phyloP scores from a whole-genome alignment of 2,888 invertebrate species.

The Scrobipalpa atriplicella region DNA sequence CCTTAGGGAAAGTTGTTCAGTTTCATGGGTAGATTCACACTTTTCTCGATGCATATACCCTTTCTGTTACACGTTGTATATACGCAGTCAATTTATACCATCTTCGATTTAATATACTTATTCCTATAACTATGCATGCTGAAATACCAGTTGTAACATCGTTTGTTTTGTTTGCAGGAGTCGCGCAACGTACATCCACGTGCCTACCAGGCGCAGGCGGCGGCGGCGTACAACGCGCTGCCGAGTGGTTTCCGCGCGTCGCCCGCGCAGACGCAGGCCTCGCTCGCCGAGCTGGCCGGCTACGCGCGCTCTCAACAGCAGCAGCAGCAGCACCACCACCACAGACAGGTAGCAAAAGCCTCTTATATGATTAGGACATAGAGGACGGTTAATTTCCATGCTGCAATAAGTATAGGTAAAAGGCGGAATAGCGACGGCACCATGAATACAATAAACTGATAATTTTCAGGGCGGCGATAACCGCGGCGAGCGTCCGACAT shows the following conservation, averaged over 20 bases:
- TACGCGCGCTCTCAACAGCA: conserved; percentile 58
- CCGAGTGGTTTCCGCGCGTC: conserved; percentile 75
- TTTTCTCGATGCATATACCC: too few species aligned
- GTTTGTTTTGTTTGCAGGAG: conserved; percentile 56
- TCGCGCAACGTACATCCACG: conserved; percentile 75
- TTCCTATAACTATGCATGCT: too few species aligned
- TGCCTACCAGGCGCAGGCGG: conserved; percentile 66
- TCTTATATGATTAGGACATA: too few species aligned
- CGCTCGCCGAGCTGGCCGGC: conserved; percentile 74
- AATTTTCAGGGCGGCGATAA: conserved; percentile 13
- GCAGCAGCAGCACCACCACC: conserved; percentile 33
- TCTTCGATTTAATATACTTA: too few species aligned
- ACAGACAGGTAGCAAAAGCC: conserved; percentile 28
- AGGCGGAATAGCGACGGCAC: too few species aligned
- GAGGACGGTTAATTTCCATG: too few species aligned
- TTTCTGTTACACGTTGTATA: too few species aligned
- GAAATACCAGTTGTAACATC: not conserved
- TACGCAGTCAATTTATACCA: too few species aligned
- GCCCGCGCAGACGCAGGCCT: conserved; percentile 62
- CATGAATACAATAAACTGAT: not conserved
- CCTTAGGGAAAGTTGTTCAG: too few species aligned
- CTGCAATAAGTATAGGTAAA: too few species aligned
- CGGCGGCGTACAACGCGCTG: conserved; percentile 57
- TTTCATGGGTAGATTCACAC: too few species aligned
- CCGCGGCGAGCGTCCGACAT: conserved; percentile 39